Conservation (phyloP, 2,888 invertebrate genomes). For the Agriotes lineatus region DNA sequence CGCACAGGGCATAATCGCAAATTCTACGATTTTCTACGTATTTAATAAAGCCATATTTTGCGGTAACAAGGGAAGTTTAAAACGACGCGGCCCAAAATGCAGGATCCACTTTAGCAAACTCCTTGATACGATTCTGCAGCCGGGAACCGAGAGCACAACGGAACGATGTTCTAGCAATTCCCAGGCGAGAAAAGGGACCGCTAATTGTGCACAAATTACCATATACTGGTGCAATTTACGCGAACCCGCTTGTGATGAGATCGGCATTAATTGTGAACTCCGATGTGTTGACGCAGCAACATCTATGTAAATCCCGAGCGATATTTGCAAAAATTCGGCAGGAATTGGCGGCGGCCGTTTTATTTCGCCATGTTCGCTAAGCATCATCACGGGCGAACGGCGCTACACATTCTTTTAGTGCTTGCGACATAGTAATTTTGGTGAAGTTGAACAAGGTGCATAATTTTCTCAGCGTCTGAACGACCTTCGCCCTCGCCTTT, state of each 20-base stretch:
- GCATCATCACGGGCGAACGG: too few species aligned
- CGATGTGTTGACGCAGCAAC: constrained; percentile 30
- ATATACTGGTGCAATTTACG: constrained; percentile 51
- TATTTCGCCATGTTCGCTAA: too few species aligned
- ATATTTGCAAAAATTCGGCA: background rate
- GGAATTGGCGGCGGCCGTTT: too few species aligned
- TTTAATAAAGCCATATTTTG: too few species aligned
- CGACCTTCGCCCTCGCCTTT: too few species aligned
- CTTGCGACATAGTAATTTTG: too few species aligned
- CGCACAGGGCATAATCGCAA: too few species aligned
- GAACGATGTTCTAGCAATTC: constrained; percentile 36
- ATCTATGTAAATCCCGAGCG: background rate
- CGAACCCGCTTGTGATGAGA: constrained; percentile 47
- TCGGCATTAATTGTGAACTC: constrained; percentile 44
- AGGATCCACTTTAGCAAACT: constrained; percentile 2
- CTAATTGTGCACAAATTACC: constrained; percentile 55
- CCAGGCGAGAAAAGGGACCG: constrained; percentile 46
- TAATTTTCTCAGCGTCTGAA: too few species aligned
- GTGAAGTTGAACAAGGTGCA: too few species aligned
- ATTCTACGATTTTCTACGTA: too few species aligned
- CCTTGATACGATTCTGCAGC: constrained; percentile 6
- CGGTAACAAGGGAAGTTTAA: too few species aligned
- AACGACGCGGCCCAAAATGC: background rate
- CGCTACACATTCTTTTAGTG: too few species aligned
- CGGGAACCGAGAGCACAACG: constrained; percentile 26